Base-by-base conservation (phyloP, 1,140 invertebrate species). In the Euwallacea similis region DNA sequence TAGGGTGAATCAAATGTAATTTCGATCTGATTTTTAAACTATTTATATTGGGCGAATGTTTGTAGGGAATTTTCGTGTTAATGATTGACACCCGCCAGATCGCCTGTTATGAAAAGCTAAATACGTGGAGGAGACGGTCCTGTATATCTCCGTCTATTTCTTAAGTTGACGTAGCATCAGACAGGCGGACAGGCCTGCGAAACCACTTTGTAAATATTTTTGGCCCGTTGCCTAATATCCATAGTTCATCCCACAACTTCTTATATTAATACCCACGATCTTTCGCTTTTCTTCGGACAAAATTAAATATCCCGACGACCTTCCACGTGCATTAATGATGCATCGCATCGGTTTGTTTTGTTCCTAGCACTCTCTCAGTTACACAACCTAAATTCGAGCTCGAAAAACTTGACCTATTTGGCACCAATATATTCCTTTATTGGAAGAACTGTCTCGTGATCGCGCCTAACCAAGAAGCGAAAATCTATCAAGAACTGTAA, bases 171-270 rank as follows among this genome's bases (percentile, higher is more conserved):
- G 66, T 68, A 61, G 65, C 41, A 54, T 9, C 56, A 7, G 33
- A 42, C 21, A 50, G 46, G 13, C 53, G 47, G 11, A 11, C 44
- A 13, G 43, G 42, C 54, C 43, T 44, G 65, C 41, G 44, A 65
- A 44, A 42, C 59, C 56, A 72, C 47, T 62, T 68, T 55, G 65
- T 72, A 71, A 61, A 58, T 58, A 63, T 73, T 73, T 62, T 69
- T 73, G 72, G 72, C 69, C 13, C 61, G 46, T 21, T 73, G 72
- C 72, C 72, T 69, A 73, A 73, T 69, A 60, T 60, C 61, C 55
- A 61, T 63, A 72, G 65, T 72, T 53, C 72, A 54, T 65, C 72
- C 72, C 72, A 73, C 72, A 65, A 65, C 56, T 60, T 68, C 72
- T 69, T 69, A 73, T 69, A 69, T 73, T 73, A 65, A 69, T 69